Conservation (phyloP, 2,797 vertebrate species). For the Myripristis murdjan region DNA sequence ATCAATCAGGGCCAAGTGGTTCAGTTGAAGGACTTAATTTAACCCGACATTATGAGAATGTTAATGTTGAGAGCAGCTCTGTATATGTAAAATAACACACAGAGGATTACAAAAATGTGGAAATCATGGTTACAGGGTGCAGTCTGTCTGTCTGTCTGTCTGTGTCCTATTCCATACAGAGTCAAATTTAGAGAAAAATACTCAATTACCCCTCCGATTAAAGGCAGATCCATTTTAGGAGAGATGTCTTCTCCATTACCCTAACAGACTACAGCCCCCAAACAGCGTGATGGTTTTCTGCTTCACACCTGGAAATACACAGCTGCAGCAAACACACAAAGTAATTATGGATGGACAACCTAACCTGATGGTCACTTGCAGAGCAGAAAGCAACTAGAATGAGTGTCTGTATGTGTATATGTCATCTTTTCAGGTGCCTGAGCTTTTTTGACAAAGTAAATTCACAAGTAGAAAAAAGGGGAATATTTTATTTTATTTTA, state of each 20-base stretch:
- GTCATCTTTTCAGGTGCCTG: slow-evolving; percentile 30
- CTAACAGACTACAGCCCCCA: too few species aligned
- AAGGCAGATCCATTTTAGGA: too few species aligned
- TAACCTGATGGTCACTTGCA: neutral
- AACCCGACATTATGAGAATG: slow-evolving; percentile 29
- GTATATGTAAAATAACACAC: slow-evolving; percentile 23
- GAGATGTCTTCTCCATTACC: too few species aligned
- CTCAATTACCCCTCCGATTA: too few species aligned
- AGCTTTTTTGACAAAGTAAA: too few species aligned
- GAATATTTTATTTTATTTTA: too few species aligned
- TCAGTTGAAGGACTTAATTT: slow-evolving; percentile 21
- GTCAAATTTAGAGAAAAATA: too few species aligned
- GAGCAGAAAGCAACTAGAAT: neutral
- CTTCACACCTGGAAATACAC: slow-evolving; percentile 12
- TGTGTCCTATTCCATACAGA: too few species aligned
- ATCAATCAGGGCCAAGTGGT: slow-evolving; percentile 13
- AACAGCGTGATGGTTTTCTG: slow-evolving; percentile 11
- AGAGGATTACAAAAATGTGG: neutral
- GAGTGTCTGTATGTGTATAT: slow-evolving; percentile 1
- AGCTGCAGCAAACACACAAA: slow-evolving; percentile 30
- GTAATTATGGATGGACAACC: slow-evolving; percentile 20
- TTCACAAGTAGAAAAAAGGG: too few species aligned
- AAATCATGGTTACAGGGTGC: slow-evolving; percentile 13
- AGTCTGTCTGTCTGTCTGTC: too few species aligned
- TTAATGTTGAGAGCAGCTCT: slow-evolving; percentile 2